Conservation (phyloP, 2,113 vertebrate genomes). For the Jacana jacana region DNA sequence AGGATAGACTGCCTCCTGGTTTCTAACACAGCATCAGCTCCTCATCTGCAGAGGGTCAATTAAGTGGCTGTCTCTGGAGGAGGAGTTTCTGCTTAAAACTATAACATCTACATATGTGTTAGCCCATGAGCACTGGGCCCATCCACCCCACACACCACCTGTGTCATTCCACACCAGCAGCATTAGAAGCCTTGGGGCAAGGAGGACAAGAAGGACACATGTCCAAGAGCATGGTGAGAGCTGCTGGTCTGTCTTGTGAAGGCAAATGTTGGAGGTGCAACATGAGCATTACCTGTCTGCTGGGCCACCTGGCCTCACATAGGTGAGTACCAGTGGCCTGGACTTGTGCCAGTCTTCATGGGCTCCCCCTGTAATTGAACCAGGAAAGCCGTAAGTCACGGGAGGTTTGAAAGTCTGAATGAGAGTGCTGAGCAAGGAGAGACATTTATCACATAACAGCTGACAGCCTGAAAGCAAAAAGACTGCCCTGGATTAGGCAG, state of each 20-base stretch:
- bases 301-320: conserved; percentile 89
- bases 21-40: neutral
- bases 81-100: neutral
- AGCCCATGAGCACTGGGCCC: rapidly evolving
- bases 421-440: neutral
- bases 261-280: neutral
- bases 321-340: conserved; percentile 89
- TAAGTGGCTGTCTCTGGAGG: neutral
- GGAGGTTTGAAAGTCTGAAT: neutral
- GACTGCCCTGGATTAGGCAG: neutral
- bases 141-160: neutral
- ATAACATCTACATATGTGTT: neutral
- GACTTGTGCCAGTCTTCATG: conserved; percentile 96
- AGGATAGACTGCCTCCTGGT: neutral
- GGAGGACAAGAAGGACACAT: neutral
- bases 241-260: neutral
- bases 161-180: neutral
- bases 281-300: conserved; percentile 87
- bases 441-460: neutral
- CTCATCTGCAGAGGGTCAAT: neutral
- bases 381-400: neutral
- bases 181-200: neutral
- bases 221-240: rapidly evolving
- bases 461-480: neutral
- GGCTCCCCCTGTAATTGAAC: conserved; percentile 84